These are phyloP conservation scores for Chironomus riparius DNA, from an alignment of 2,888 invertebrate species.

Conservation along the genomic window DNA sequence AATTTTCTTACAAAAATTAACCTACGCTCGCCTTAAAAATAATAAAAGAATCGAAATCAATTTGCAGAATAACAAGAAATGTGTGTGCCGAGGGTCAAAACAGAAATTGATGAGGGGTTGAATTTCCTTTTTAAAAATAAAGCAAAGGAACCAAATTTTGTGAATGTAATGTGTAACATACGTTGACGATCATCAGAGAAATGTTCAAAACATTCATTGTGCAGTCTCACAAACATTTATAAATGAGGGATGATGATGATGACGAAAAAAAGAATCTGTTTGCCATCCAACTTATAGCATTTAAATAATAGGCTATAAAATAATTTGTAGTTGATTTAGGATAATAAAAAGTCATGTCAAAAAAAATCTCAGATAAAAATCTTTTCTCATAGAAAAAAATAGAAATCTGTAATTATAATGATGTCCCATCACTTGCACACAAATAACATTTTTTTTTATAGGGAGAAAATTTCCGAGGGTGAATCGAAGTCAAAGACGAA, in stretches of 20 bases:
- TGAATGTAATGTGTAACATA: slow-evolving; percentile 19
- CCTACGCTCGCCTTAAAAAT: neutral
- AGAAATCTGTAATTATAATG: too few species aligned
- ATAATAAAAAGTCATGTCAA: neutral
- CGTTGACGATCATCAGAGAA: slow-evolving; percentile 25
- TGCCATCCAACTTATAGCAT: slow-evolving; percentile 7
- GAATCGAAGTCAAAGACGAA: neutral
- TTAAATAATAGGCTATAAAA: slow-evolving; percentile 20
- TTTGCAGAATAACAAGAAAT: too few species aligned
- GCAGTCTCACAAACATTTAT: neutral
- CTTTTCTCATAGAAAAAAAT: too few species aligned
- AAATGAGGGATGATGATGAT: too few species aligned
- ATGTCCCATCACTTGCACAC: neutral
- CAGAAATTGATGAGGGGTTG: too few species aligned
- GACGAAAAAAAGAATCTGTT: neutral
- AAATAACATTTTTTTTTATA: neutral
- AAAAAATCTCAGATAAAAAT: neutral
- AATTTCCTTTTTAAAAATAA: too few species aligned
- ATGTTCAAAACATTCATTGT: slow-evolving; percentile 18
- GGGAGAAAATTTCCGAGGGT: neutral
- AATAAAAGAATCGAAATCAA: too few species aligned
- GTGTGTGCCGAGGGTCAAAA: too few species aligned
- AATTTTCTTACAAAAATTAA: neutral
- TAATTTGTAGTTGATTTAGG: neutral
- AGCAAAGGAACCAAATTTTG: too few species aligned